Evolutionary conservation across 1,140 invertebrate species (phyloP).

Genomic region (Mercenaria mercenaria): DNA sequence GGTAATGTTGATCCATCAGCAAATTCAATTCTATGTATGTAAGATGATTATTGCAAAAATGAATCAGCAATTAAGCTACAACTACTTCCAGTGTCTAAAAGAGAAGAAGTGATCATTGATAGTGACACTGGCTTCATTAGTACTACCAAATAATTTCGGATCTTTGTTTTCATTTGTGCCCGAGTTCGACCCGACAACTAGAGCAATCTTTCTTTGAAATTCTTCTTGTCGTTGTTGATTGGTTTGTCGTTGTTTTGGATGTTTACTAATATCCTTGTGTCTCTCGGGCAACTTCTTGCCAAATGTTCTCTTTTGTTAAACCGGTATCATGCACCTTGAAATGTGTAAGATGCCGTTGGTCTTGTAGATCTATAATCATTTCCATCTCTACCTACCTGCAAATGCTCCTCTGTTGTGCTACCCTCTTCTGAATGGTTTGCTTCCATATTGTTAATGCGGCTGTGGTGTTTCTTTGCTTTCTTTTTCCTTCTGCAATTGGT

Average conservation of each 20-base stretch:
- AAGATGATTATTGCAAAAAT: neutral
- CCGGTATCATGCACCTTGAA: too few species aligned
- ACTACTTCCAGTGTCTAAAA: neutral
- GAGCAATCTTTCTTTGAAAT: too few species aligned
- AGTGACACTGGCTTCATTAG: neutral
- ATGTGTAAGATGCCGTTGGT: neutral
- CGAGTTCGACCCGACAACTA: too few species aligned
- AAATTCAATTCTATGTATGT: neutral
- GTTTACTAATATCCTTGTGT: too few species aligned
- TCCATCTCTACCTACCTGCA: neutral
- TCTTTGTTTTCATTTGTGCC: too few species aligned
- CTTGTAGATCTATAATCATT: neutral
- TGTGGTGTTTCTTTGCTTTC: neutral
- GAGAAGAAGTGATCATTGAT: neutral
- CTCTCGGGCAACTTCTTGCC: too few species aligned
- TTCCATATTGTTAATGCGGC: neutral
- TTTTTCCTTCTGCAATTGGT: constrained; percentile 1
- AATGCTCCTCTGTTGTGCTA: neutral
- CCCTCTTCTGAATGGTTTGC: neutral
- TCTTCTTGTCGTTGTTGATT: too few species aligned
- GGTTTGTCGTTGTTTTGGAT: too few species aligned
- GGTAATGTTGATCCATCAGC: neutral
- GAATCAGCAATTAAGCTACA: neutral
- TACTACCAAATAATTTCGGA: neutral
- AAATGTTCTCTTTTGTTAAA: too few species aligned